A percentile compares a stretch with the other conserved stretches of the same genome.
These are phyloP conservation scores for Sarcophaga bullata DNA, from an alignment of 1,140 invertebrate genomes.

Conservation along the genomic window DNA sequence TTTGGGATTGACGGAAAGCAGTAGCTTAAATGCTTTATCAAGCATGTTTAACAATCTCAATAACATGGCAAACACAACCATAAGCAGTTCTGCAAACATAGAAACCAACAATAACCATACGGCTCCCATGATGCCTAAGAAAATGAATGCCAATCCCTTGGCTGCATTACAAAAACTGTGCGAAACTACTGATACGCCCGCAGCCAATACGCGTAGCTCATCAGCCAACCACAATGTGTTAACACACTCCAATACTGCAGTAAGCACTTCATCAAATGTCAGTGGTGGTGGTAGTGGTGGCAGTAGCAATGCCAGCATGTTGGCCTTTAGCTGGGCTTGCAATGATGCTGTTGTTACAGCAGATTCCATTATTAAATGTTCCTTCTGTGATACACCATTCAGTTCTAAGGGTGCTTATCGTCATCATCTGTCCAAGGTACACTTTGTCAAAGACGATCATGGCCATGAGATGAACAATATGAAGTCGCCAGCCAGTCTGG, in stretches of 20 bases:
- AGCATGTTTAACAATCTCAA: constrained; percentile 90
- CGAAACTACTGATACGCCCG: constrained; percentile 84
- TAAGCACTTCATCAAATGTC: constrained; percentile 62
- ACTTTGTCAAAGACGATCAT: constrained; percentile 93
- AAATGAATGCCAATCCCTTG: constrained; percentile 84
- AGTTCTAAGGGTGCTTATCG: constrained; percentile 96
- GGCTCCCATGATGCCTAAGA: constrained; percentile 61
- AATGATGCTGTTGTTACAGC: constrained; percentile 86
- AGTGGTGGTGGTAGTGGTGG: constrained; percentile 66
- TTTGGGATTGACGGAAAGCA: constrained; percentile 64
- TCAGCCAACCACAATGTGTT: constrained; percentile 43
- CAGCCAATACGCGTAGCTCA: constrained; percentile 53
- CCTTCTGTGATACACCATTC: constrained; percentile 95
- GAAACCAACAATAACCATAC: constrained; percentile 44
- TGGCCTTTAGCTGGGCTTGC: constrained; percentile 93
- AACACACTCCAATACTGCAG: constrained; percentile 45
- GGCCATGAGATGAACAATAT: constrained; percentile 65
- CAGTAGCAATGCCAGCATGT: constrained; percentile 78
- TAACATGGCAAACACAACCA: constrained; percentile 65
- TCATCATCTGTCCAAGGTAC: constrained; percentile 96
- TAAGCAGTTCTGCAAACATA: constrained; percentile 65
- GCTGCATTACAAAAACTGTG: constrained; percentile 94
- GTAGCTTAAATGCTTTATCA: constrained; percentile 82
- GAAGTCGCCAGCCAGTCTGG: constrained; percentile 58
- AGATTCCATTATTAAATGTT: constrained; percentile 93